Base-by-base conservation (phyloP, 2,797 vertebrate genomes). In the Leptatherina wallacei region DNA sequence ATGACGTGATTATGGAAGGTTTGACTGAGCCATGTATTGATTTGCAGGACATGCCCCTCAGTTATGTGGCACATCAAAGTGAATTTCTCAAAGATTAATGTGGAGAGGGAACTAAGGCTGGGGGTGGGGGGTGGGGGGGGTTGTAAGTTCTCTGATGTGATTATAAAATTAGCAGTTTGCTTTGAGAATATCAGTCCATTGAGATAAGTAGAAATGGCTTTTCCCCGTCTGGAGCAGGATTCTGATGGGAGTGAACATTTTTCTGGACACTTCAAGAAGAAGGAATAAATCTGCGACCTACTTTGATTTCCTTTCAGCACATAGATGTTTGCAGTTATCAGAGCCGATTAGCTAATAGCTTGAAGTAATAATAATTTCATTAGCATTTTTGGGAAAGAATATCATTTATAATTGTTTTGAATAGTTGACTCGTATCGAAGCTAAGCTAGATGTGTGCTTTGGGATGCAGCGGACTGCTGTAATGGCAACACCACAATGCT, bases 1-100 rank as follows among this genome's bases (percentile, higher is more conserved):
- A 57, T 47, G 7, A 56, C n/a, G 58, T 61, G 56, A 59, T 32
- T 56, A 57, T 42, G 58, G 64, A 22, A 27, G 67, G 42, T 66
- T 35, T 65, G 52, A 27, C 36, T 35, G 49, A 69, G 60, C 62
- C 6, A 47, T 63, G 72, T 64, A 62, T 35, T 60, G 67, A 75
- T 74, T 59, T 57, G 51, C 58, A 59, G 75, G 64, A 52, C 76
- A 33, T 47, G 42, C 44, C 56, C 33, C 22, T 3, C 22, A 56
- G 68, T 40, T 42, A 65, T 63, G 65, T 52, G 59, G 11, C 29
- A 71, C 78, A 83, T 85, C 78, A 85, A 69, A 83, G 81, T 5
- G 54, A 80, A 51, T 58, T 42, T 68, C 8, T 20, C 6, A 1
- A 35, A 29, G 52, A 38, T 38, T 60, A 4, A 63, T 40, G 38